A percentile compares a stretch with the other conserved stretches of the same genome.
phyloP scores from a whole-genome alignment of 30 jellyfish, hydroid and myxozoan species.

The Aurelia sp. region DNA sequence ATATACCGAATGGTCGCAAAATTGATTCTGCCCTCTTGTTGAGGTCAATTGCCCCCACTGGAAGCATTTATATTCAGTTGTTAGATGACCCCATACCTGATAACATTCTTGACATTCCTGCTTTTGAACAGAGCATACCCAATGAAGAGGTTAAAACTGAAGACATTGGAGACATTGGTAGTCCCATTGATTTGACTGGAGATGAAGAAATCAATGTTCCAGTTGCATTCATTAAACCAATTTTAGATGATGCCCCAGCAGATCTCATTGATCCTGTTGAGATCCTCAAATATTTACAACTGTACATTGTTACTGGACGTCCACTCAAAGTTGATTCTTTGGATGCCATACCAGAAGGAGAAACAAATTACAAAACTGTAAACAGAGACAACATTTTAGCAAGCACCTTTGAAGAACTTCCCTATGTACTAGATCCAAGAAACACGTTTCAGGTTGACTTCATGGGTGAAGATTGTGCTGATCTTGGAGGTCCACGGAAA shows the following conservation, averaged over 20 bases:
- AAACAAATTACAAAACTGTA: slow-evolving; percentile 22
- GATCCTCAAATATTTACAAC: too few relatives aligned
- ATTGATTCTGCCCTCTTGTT: slow-evolving; percentile 20
- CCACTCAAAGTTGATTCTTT: not conserved
- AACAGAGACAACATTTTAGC: slow-evolving; percentile 30
- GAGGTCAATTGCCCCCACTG: slow-evolving; percentile 24
- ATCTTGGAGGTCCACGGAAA: slow-evolving; percentile 50
- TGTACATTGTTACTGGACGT: too few relatives aligned
- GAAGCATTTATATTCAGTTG: too few relatives aligned
- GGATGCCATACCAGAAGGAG: slow-evolving; percentile 21
- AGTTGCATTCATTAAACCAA: too few relatives aligned
- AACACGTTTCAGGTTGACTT: slow-evolving; percentile 41
- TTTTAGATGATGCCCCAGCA: too few relatives aligned
- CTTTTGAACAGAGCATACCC: slow-evolving; percentile 14
- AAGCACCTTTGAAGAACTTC: slow-evolving; percentile 45
- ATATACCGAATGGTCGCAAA: slow-evolving; percentile 38
- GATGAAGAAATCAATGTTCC: too few relatives aligned
- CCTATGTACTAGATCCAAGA: not conserved
- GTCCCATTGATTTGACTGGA: too few relatives aligned
- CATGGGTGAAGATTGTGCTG: slow-evolving; percentile 46
- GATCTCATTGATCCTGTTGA: too few relatives aligned
- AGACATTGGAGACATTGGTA: not conserved
- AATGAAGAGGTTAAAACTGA: slow-evolving; percentile 13
- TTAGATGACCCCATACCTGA: too few relatives aligned
- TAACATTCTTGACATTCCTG: not conserved